Evolutionary conservation across 2,888 invertebrate species (phyloP), one percentile per base, ranked within the genome.

Genomic region (Acronicta leporina): DNA sequence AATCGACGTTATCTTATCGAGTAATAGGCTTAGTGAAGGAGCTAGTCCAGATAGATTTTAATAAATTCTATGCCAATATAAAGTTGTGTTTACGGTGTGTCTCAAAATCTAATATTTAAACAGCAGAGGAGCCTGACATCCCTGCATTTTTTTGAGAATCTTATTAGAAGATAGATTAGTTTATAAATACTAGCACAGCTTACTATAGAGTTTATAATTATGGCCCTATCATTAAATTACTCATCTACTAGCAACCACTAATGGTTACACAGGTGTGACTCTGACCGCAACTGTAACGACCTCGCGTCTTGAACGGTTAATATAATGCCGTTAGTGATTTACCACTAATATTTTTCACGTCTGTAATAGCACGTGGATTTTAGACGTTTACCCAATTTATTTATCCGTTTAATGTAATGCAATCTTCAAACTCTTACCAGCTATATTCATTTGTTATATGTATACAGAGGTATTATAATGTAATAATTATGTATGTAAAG

Each of bases 11-110:
- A 76, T 74, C 75, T 71, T 80, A 77, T 63, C 52, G 66, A 67
- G 54, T 76, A 76, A 60, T 91, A 90, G 87, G 75, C 78, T 81
- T 89, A 91, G 77, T 84, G 83, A 91, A 90, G 92, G 91, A 93
- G 84, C 93, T 94, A 94, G 93, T 94, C 93, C 91, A 86, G 66
- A 84, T 92, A 91, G 86, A 80, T 71, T 76, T 85, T 87, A 89
- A 84, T 84, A 84, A 82, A 85, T 86, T 87, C 80, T 90, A 88
- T 89, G 87, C 87, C 87, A 87, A 85, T 84, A 72, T 85, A 82
- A 77, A 73, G 71, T 62, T 87, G 83, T 83, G 76, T 86, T 84
- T 66, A 77, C 48, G 15, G 55, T 73, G 75, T 83, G 84, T 89
- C 87, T 86, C 85, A 85, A 87, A 84, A 86, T 87, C 77, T 81